Evolutionary conservation across 2,113 vertebrate species (phyloP), one percentile per base, ranked within the genome.

Genomic region (Romanogobio albipinnatus): DNA sequence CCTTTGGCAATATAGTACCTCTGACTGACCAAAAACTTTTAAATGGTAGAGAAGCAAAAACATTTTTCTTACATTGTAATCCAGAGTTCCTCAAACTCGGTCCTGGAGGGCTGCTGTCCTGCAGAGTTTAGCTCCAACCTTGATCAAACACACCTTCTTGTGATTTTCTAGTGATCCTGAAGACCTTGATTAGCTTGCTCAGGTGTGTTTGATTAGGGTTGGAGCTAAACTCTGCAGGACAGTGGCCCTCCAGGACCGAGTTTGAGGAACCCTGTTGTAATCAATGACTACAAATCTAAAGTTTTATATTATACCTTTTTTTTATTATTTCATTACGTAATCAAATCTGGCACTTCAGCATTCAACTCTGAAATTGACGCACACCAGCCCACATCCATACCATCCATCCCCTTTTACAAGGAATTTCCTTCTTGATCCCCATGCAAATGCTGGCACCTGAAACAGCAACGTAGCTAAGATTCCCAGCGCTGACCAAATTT

Each of bases 371-470:
- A 79, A 62, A 62, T 9, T 64, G 49, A 6, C 56, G 4, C 75
- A 58, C 58, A 66, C 13, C 36, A 71, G 76, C 66, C 71, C 76
- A 10, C 76, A 62, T 53, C 79, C 59, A 66, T 82, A 33, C 87
- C 75, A 79, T 87, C 85, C 79, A 19, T 87, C 64, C 76, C 87
- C 13, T 70, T 90, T 89, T 86, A 85, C 9, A 49, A 92, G 86
- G 90, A 94, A 93, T 93, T 91, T 91, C 89, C 87, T 88, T 86
- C 77, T 88, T 91, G 87, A 94, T 93, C 88, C 90, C 78, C 85
- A 9, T 90, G 90, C 88, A 92, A 92, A 91, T 76, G 66, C 88
- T 89, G 88, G 91, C 92, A 94, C 93, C 91, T 93, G 91, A 76
- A 85, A 81, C 5, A 47, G 36, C 82, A 73, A 82, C 88, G 89